Evolutionary conservation across 2,797 vertebrate species (phyloP).

Genomic region (Falco berigora): DNA sequence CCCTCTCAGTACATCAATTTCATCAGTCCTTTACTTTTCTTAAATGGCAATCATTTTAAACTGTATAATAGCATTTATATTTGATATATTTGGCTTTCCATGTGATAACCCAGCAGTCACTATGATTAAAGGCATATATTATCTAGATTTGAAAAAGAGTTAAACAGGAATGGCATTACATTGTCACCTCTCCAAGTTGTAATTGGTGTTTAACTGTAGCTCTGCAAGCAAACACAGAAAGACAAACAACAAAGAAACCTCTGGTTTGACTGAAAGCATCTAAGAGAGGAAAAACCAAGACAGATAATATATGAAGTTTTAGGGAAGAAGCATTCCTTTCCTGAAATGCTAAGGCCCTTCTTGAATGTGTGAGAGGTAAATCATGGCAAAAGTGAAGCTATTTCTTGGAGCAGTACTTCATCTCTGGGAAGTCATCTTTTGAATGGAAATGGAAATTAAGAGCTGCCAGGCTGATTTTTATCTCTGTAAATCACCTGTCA

Average conservation of each 20-base stretch:
- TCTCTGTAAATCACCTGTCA: neutral
- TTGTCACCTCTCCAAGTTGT: neutral
- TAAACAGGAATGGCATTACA: neutral
- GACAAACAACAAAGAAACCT: neutral
- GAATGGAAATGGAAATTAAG: conserved; percentile 3
- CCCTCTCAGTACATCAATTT: neutral
- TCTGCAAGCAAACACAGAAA: neutral
- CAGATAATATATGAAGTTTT: neutral
- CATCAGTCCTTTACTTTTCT: neutral
- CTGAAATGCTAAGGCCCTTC: neutral
- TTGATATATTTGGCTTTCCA: neutral
- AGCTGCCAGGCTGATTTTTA: conserved; percentile 3
- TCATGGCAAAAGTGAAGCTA: neutral
- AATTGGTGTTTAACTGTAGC: neutral
- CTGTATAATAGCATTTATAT: neutral
- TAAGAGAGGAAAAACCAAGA: neutral
- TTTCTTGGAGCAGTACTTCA: neutral
- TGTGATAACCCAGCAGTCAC: neutral
- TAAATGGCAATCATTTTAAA: neutral
- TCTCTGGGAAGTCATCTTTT: neutral
- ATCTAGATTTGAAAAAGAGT: neutral
- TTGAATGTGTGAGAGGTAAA: neutral
- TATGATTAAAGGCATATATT: neutral
- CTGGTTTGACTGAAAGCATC: neutral
- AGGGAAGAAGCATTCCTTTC: neutral